Evolutionary conservation across 2,888 invertebrate genomes (phyloP), one percentile per base, ranked within the genome.

Genomic region (Xylota segnis): DNA sequence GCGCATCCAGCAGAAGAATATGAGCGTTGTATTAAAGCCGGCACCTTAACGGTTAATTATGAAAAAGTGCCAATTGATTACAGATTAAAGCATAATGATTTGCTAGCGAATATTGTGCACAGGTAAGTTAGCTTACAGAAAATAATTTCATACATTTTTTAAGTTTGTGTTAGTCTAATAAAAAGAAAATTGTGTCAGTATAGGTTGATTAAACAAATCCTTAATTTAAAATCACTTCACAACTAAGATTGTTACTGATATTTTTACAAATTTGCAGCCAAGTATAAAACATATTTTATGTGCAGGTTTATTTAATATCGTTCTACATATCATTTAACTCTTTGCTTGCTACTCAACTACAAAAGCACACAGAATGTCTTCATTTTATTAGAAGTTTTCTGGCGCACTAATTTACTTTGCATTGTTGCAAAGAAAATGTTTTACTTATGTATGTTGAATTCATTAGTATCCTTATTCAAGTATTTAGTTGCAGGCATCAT

Each of bases 1-100:
- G 97, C 97, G n/a, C 97, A 98, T 92, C 97, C 98, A 0, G 97
- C 97, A 0, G 97, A 97, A 88, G 97, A 97, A 92, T 98, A 98
- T 93, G 97, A 97, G 92, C 94, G 97, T 87, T 98, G 98, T 92
- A 97, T 98, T 91, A 95, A 96, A 89, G 96, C 96, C 40, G 98
- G 98, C 54, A 97, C 98, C 16, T 94, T 98, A 89, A 98, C 97
- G 12, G 98, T 98, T 90, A 98, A 98, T 94, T 98, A 98, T 91
- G 96, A 98, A 91, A 95, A 96, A 92, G 98, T 98, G 88, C 96
- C 96, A 89, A 95, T 96, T 63, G 97, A 98, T 93, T 98, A 98
- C 93, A 94, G 96, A 91, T 94, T 99, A 87, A 97, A 97, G 91
- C 97, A 98, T 93, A 98, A 98, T 93, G 98, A 98, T 92, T 94